phyloP scores from a whole-genome alignment of 2,113 vertebrate species.

The Grallaria varia region DNA sequence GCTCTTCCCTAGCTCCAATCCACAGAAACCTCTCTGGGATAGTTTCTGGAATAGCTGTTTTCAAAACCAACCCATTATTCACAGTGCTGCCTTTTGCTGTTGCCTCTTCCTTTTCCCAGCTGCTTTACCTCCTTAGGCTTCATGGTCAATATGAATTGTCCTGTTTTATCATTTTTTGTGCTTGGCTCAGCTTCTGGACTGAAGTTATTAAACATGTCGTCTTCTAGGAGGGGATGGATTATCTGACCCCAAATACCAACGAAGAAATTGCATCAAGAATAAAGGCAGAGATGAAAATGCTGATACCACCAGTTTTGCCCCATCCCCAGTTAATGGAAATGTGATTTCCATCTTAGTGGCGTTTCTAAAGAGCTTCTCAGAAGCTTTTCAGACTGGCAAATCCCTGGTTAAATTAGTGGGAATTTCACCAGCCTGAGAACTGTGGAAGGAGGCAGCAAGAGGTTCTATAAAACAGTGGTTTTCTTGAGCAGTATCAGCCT shows the following conservation, averaged over 20 bases:
- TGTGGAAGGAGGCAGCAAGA: background rate
- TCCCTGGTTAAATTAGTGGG: background rate
- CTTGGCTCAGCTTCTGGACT: background rate
- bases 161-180: background rate
- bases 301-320: background rate
- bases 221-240: background rate
- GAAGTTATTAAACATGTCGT: background rate
- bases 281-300: background rate
- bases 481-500: background rate
- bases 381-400: background rate
- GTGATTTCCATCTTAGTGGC: background rate
- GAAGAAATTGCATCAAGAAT: background rate
- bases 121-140: background rate
- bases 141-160: accelerated
- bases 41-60: background rate
- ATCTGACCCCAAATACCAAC: background rate
- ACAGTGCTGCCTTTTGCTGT: background rate
- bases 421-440: background rate
- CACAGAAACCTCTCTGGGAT: background rate
- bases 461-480: background rate
- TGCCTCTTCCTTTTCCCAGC: background rate
- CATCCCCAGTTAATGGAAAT: background rate
- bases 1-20: background rate
- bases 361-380: background rate
- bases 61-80: background rate